Evolutionary conservation across 1,140 invertebrate genomes (phyloP), one percentile per base, ranked within the genome.

Genomic region (Nebria ingens): DNA sequence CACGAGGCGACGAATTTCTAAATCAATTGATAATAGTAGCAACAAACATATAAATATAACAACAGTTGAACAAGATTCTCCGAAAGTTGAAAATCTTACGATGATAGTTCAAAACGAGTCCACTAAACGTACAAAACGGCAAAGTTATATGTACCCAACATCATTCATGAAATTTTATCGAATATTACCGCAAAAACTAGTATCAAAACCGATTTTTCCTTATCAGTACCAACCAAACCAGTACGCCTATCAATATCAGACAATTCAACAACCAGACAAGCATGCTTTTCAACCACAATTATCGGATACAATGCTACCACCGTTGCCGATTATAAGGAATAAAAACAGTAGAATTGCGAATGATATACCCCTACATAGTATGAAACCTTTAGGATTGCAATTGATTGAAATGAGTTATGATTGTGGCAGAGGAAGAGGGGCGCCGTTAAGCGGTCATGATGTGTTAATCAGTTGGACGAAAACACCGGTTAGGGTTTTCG

Each of bases 401-500:
- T 56, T 79, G 25, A 69, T 79, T 0, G 68, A 74, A 53, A 54
- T 73, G 23, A 71, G 71, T 50, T 76, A 71, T 53, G 61, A 67
- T 21, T 79, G 78, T 59, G 65, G 68, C 2, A 61, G 71, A 9
- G 73, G 73, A n/a, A 69, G 73, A 21, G 78, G 76, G 2, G 73
- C 76, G 21, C 78, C 78, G 0, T 59, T 79, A n/a, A 68, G 67
- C 6, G 71, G 69, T 0, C 52, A 67, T 0, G 45, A 63, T 20
- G 71, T 78, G 59, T 58, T 79, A 13, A 71, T 80, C 15, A 78
- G 74, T 13, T 81, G 79, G 79, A 75, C 73, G 0, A 70, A 71
- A 57, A 79, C 75, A 0, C 73, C 76, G 0, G 76, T 80, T 2
- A 64, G 67, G 13, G 69, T 79, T 0, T 81, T 79, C 58, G 79